Percentiles rank a stretch among this genome's conserved stretches.
phyloP scores from a whole-genome alignment of 1,140 invertebrate species.

The Eumeta japonica region DNA sequence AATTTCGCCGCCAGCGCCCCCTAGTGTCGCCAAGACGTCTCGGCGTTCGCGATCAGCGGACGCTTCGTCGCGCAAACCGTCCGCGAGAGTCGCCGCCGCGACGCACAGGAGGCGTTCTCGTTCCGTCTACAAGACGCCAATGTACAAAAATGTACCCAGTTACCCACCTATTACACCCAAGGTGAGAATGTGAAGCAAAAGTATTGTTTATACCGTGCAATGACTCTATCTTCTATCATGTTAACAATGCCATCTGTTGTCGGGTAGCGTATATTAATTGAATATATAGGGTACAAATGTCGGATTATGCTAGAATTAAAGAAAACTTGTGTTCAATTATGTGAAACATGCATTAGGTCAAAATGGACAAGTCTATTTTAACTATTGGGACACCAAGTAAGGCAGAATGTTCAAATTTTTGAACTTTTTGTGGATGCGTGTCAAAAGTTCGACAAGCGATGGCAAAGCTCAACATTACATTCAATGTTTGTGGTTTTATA shows the following conservation, averaged over 20 bases:
- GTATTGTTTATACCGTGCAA: not conserved
- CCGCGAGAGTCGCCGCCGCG: constrained; percentile 1
- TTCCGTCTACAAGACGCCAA: constrained; percentile 38
- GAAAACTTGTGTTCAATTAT: no score
- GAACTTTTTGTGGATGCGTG: no score
- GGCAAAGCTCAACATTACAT: no score
- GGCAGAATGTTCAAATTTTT: no score
- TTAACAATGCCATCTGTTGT: not conserved
- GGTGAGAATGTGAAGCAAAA: constrained; percentile 23
- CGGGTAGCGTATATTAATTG: no score
- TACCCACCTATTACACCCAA: constrained; percentile 50
- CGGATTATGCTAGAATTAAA: no score
- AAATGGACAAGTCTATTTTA: no score
- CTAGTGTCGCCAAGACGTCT: constrained; percentile 7
- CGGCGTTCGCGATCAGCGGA: constrained; percentile 36
- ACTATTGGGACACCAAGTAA: no score
- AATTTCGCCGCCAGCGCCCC: constrained; percentile 16
- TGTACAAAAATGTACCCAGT: constrained; percentile 27
- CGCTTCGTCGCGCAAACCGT: constrained; percentile 12
- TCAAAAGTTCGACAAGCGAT: no score
- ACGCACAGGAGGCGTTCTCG: constrained; percentile 25
- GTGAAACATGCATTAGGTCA: no score
- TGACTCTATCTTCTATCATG: not conserved
- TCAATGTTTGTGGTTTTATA: no score
- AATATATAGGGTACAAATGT: no score